A percentile compares a stretch with the other conserved stretches of the same genome.
phyloP scores from a whole-genome alignment of 2,113 vertebrate genomes.

The Todiramphus chloris region DNA sequence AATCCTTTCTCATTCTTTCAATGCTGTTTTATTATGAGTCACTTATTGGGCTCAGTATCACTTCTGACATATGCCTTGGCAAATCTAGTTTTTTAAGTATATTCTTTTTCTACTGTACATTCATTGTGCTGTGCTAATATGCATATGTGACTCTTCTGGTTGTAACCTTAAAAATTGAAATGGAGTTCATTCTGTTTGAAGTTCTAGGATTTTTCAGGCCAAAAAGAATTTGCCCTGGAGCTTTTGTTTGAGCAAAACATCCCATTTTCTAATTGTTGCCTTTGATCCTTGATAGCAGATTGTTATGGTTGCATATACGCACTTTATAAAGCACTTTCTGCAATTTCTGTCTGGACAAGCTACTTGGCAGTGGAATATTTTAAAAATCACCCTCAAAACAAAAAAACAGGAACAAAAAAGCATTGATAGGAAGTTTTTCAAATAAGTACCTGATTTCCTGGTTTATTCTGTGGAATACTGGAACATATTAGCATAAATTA shows the following conservation, averaged over 20 bases:
- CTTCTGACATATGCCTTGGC: not conserved
- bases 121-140: not conserved
- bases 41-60: slow-evolving; percentile 4
- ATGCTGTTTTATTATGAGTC: slow-evolving; percentile 18
- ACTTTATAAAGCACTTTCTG: not conserved
- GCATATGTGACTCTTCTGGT: not conserved
- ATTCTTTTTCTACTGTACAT: not conserved
- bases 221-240: not conserved
- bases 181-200: not conserved
- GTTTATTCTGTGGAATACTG: not conserved
- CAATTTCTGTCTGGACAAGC: not conserved
- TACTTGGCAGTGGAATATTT: not conserved
- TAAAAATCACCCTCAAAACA: not conserved
- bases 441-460: not conserved
- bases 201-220: not conserved
- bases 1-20: slow-evolving; percentile 49
- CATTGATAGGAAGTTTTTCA: not conserved
- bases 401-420: not conserved
- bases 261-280: not conserved
- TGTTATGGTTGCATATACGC: not conserved
- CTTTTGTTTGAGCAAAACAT: not conserved
- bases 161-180: not conserved
- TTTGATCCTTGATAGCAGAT: not conserved
- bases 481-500: not conserved
- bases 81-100: slow-evolving; percentile 27